Evolutionary conservation across 2,797 vertebrate species (phyloP), one percentile per base, ranked within the genome.

Genomic region (Neosilurus hyrtlii): DNA sequence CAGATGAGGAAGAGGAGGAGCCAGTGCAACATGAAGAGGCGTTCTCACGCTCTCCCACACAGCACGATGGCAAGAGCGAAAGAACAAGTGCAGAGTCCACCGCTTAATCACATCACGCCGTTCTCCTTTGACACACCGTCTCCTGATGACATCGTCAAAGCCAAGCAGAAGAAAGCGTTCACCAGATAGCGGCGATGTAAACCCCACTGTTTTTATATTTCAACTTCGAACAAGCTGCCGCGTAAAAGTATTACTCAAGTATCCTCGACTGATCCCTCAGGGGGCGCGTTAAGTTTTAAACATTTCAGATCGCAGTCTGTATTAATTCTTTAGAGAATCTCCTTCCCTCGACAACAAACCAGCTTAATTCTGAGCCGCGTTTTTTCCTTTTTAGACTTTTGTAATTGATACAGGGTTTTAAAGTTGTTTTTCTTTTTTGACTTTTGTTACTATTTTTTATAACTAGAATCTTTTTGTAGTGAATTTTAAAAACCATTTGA

Each of bases 61-160:
- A 91, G 90, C 87, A 93, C 95, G 90, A 91, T 93, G 68, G 89
- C 93, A 87, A 93, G 92, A 85, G 90, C 90, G 79, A 94, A 94
- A 91, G 94, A 96, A 85, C 63, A 51, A 73, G 82, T 62, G 22
- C 89, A 92, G 78, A 89, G 80, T 51, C 89, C 91, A 7, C 88
- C 86, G 1, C 87, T 90, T 22, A 83, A 86, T 63, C 86, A 93
- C 79, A 95, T 99, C 84, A 90, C 89, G 63, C 96, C 96, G 0
- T 99, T 99, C 91, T 84, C 93, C 87, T 99, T 99, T 82, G 93
- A 96, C 89, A 96, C 96, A 0, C 96, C 96, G n/a, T 99, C 98
- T 82, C 98, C 97, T 15, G 98, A 99, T 89, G 97, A 99, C 89
- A 92, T 97, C 61, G 95, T 99, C 70, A 97, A 95, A 89, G 95